These are phyloP conservation scores for Scyliorhinus canicula DNA, from an alignment of 2,797 vertebrate genomes.

Conservation along the genomic window DNA sequence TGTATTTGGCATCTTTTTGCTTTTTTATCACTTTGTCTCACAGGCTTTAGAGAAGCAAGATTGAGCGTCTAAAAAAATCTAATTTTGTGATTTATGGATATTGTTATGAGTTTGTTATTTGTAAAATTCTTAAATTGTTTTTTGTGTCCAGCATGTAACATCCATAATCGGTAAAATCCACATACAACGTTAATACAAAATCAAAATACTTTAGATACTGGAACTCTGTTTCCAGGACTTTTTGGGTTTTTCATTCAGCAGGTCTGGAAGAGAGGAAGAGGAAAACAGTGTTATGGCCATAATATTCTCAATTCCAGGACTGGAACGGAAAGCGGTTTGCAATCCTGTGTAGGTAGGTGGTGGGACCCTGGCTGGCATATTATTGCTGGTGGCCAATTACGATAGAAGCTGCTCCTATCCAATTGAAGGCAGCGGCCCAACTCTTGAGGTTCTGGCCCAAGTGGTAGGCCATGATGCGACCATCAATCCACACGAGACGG, in stretches of 20 bases:
- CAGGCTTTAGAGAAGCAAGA: neutral
- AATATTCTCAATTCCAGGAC: neutral
- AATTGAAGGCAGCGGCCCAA: no score
- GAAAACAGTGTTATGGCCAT: neutral
- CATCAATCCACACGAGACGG: no score
- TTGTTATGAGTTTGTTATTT: neutral
- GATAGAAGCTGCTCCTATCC: no score
- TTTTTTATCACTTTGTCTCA: neutral
- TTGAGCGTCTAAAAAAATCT: neutral
- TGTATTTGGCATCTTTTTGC: neutral
- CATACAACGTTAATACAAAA: neutral
- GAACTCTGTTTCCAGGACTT: no score
- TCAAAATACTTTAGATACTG: neutral
- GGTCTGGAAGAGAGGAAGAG: neutral
- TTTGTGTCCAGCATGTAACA: no score
- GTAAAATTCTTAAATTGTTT: neutral
- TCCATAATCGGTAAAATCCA: neutral
- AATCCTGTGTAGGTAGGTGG: no score
- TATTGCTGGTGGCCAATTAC: neutral
- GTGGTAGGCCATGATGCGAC: no score
- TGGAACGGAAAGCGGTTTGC: neutral
- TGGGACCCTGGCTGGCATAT: neutral
- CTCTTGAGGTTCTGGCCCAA: neutral
- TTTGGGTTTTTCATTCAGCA: no score
- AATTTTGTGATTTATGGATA: neutral